Conservation (phyloP, 1,140 invertebrate genomes). For the Drosophila ironensis region DNA sequence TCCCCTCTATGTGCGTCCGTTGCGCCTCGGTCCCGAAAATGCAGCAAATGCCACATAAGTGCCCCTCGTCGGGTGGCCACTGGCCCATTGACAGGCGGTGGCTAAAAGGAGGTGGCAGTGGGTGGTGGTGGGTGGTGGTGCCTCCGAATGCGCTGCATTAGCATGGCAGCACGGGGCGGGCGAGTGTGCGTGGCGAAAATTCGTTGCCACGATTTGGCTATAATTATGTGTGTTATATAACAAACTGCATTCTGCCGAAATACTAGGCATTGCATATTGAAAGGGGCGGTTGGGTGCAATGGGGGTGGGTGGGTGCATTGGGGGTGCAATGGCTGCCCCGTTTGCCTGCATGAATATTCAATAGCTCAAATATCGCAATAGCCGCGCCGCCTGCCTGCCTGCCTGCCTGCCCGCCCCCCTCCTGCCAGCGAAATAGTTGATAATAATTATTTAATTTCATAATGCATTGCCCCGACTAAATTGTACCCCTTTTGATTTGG, state of each 20-base stretch:
- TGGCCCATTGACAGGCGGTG: constrained; percentile 36
- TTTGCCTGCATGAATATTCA: constrained; percentile 75
- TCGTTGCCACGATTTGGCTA: constrained; percentile 79
- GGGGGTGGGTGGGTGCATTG: neutral
- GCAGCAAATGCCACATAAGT: constrained; percentile 78
- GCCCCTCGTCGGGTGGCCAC: constrained; percentile 46
- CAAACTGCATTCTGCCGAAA: constrained; percentile 75
- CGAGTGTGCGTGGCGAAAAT: constrained; percentile 66
- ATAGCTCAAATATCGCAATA: constrained; percentile 76
- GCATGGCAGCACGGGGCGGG: neutral
- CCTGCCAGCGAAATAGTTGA: constrained; percentile 56
- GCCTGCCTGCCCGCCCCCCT: constrained; percentile 1
- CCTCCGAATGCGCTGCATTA: constrained; percentile 6
- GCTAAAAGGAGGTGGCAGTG: neutral
- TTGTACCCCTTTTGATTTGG: constrained; percentile 7
- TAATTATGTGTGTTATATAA: constrained; percentile 81
- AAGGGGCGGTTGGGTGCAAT: neutral
- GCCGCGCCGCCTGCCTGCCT: constrained; percentile 47
- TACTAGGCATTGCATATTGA: constrained; percentile 37
- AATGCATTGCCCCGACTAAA: constrained; percentile 32
- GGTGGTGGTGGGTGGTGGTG: neutral
- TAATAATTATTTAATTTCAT: constrained; percentile 77
- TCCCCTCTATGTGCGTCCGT: constrained; percentile 40
- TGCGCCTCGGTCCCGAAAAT: constrained; percentile 56
- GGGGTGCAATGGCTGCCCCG: neutral